Conservation (phyloP, 2,797 vertebrate genomes). For the Megalops cyprinoides region DNA sequence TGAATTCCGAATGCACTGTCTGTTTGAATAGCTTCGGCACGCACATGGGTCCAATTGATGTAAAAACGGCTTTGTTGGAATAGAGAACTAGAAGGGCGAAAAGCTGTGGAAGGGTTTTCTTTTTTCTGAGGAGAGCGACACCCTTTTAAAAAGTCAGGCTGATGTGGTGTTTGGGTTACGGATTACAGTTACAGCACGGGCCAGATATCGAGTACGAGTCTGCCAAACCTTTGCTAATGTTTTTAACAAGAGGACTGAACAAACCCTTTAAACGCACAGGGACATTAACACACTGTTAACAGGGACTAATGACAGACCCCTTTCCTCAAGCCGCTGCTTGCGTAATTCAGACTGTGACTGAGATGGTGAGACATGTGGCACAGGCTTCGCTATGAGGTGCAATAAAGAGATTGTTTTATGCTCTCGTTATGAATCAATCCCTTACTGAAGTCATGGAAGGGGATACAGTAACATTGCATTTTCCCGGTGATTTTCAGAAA, state of each 20-base stretch:
- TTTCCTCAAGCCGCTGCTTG: background rate
- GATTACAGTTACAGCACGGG: conserved; percentile 43
- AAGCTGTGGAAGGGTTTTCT: conserved; percentile 43
- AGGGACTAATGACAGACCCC: conserved; percentile 44
- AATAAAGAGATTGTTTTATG: background rate
- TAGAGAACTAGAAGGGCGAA: background rate
- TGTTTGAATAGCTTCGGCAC: conserved; percentile 3
- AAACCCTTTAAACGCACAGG: conserved; percentile 43
- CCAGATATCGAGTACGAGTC: conserved; percentile 27
- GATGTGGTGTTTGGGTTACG: conserved; percentile 38
- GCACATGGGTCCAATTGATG: background rate
- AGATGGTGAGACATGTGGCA: background rate
- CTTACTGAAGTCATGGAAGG: background rate
- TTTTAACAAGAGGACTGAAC: conserved; percentile 47
- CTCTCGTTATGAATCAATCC: background rate
- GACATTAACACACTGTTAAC: conserved; percentile 55
- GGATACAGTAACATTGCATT: background rate
- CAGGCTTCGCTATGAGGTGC: conserved; percentile 40
- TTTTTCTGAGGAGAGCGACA: conserved; percentile 32
- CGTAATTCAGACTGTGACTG: background rate
- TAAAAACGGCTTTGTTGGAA: background rate
- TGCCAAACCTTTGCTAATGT: conserved; percentile 42
- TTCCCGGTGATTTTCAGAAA: too few relatives aligned
- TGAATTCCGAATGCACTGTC: conserved; percentile 13
- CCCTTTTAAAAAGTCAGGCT: conserved; percentile 23